A percentile compares a stretch with the other conserved stretches of the same genome.
These are phyloP conservation scores for Atlantisia rogersi DNA, from an alignment of 2,113 vertebrate genomes.

Conservation along the genomic window DNA sequence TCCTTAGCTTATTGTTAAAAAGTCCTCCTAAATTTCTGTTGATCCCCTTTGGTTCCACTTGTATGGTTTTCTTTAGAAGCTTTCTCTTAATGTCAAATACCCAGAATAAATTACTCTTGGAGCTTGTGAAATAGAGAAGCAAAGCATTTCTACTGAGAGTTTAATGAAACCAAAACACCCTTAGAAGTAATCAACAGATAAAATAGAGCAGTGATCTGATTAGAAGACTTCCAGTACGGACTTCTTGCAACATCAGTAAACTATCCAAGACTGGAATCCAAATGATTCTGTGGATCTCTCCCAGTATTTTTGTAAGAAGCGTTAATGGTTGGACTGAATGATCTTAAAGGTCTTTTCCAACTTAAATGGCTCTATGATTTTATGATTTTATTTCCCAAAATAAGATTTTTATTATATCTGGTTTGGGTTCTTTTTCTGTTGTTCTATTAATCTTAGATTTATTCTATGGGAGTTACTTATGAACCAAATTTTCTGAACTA, in stretches of 20 bases:
- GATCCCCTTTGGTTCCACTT: constrained; percentile 38
- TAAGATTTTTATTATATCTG: not conserved
- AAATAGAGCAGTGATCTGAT: constrained; percentile 25
- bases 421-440: not conserved
- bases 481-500: not conserved
- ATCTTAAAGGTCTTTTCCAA: no score
- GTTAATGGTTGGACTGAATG: not conserved
- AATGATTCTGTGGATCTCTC: constrained; percentile 12
- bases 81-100: constrained; percentile 7
- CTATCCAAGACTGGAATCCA: not conserved
- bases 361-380: no score
- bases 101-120: not conserved
- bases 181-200: constrained; percentile 19
- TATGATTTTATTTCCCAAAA: not conserved
- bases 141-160: constrained; percentile 30
- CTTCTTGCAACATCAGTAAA: constrained; percentile 23
- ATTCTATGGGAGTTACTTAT: constrained; percentile 1
- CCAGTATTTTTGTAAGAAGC: constrained; percentile 23
- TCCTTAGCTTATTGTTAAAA: not conserved
- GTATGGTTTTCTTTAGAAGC: not conserved
- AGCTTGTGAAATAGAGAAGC: constrained; percentile 5
- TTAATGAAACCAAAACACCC: constrained; percentile 19
- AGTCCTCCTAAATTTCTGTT: not conserved
- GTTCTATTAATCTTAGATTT: not conserved
- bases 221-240: constrained; percentile 26